Conservation (phyloP, 2,888 invertebrate genomes). For the Dicroscelio sp. region DNA sequence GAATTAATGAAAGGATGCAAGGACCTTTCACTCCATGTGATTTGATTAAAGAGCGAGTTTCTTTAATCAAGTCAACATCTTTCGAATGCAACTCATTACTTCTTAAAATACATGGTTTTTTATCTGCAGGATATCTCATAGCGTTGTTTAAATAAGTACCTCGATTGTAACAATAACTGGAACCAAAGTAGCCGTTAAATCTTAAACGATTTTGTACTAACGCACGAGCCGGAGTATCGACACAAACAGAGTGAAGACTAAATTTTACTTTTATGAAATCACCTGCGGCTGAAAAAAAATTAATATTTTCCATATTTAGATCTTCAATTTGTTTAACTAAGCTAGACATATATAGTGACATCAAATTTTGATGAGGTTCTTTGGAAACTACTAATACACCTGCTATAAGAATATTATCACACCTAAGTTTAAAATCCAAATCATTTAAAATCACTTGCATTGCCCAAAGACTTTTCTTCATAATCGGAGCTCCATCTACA, state of each 20-base stretch:
- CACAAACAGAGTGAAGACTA: slow-evolving; percentile 17
- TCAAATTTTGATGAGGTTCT: slow-evolving; percentile 55
- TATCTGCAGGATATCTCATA: neutral
- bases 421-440: neutral
- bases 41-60: neutral
- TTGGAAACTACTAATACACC: slow-evolving; percentile 50
- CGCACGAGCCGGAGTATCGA: slow-evolving; percentile 43
- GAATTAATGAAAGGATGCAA: neutral
- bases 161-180: slow-evolving; percentile 50
- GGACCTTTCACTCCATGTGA: slow-evolving; percentile 60
- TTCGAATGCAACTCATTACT: slow-evolving; percentile 19
- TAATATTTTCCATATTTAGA: slow-evolving; percentile 13
- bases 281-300: neutral
- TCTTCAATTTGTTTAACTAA: slow-evolving; percentile 6
- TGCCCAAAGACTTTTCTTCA: neutral
- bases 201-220: slow-evolving; percentile 52
- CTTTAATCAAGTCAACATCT: slow-evolving; percentile 16
- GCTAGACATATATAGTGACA: slow-evolving; percentile 33
- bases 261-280: neutral
- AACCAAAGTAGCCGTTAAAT: slow-evolving; percentile 58
- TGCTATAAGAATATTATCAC: slow-evolving; percentile 49
- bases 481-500: neutral
- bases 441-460: neutral
- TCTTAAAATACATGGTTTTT: neutral
- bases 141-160: slow-evolving; percentile 11